phyloP scores from a whole-genome alignment of 1,140 invertebrate species.

The Choristoneura fumiferana region DNA sequence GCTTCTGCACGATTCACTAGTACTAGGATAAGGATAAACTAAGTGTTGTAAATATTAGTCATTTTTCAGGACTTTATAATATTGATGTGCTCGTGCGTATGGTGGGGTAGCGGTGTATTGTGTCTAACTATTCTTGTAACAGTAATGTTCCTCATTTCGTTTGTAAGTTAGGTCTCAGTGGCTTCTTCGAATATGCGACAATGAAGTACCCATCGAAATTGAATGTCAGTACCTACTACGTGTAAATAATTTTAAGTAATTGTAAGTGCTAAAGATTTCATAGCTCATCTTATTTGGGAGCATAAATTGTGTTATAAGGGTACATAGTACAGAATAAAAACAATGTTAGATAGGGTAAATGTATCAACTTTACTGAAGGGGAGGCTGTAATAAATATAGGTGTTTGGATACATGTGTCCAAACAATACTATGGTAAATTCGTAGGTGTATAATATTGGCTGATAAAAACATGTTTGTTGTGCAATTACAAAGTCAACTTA shows the following conservation, averaged over 20 bases:
- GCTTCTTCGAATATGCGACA: slow-evolving; percentile 7
- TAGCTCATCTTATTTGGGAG: neutral
- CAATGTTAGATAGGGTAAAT: slow-evolving; percentile 11
- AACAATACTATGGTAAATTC: too few species aligned
- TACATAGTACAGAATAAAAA: slow-evolving; percentile 13
- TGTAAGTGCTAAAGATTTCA: slow-evolving; percentile 19
- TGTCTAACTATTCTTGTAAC: slow-evolving; percentile 20
- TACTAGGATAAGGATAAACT: slow-evolving; percentile 28
- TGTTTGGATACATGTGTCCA: too few species aligned
- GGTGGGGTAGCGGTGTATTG: slow-evolving; percentile 2
- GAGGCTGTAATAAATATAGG: too few species aligned
- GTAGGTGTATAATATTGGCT: too few species aligned
- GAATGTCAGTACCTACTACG: slow-evolving; percentile 18
- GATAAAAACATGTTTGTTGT: too few species aligned
- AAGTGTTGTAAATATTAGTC: slow-evolving; percentile 58
- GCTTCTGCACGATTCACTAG: slow-evolving; percentile 72
- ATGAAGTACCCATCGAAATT: slow-evolving; percentile 18
- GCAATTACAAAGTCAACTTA: too few species aligned
- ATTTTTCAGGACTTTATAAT: slow-evolving; percentile 22
- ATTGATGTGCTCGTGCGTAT: neutral
- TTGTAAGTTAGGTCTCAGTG: slow-evolving; percentile 11
- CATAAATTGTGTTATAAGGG: neutral
- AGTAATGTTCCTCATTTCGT: slow-evolving; percentile 37
- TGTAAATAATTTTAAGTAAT: slow-evolving; percentile 30
- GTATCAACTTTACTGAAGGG: neutral